Evolutionary conservation across 2,113 vertebrate genomes (phyloP), one percentile per base, ranked within the genome.

Genomic region (Semnornis frantzii): DNA sequence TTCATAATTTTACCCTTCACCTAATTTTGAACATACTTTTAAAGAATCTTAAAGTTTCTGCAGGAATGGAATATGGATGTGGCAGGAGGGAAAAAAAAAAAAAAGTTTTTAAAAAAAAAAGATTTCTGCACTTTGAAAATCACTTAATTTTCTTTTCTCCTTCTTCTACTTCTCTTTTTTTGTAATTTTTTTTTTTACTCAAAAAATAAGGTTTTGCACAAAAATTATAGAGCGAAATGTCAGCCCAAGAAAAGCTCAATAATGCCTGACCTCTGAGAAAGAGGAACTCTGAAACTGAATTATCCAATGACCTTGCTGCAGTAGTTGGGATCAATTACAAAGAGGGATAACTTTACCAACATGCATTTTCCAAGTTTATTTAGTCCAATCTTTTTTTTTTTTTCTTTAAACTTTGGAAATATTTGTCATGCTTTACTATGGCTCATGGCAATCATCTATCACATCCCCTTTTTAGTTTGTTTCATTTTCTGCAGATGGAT

Each of bases 1-100:
- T 98, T 98, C 97, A 98, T 98, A 98, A 98, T 98, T 98, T 97
- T 97, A 97, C 96, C 98, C 97, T 98, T 97, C 97, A 98, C 97
- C 97, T 98, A 98, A 98, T 98, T 98, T 98, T 97, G 97, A 97
- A 98, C 94, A 96, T 98, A 98, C 97, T 98, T 97, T 98, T 97
- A 98, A 98, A 98, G 97, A 98, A 97, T 97, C 97, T 97, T 96
- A 97, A 98, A 97, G 97, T 98, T 98, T 98, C 96, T 97, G 75
- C 95, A 96, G 94, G 86, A 97, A 98, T 97, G 97, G 95, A 94
- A 97, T 93, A 96, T 48, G 97, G 94, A 72, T 57, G 44, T 72
- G 3, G 25, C 46, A 60, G 57, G 42, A 39, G 37, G 37, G 37
- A 10, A 10, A 39, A 39, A 39, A 39, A 39, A 39, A 39, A 39